phyloP scores from a whole-genome alignment of 2,113 vertebrate genomes.

The Pangasianodon gigas region DNA sequence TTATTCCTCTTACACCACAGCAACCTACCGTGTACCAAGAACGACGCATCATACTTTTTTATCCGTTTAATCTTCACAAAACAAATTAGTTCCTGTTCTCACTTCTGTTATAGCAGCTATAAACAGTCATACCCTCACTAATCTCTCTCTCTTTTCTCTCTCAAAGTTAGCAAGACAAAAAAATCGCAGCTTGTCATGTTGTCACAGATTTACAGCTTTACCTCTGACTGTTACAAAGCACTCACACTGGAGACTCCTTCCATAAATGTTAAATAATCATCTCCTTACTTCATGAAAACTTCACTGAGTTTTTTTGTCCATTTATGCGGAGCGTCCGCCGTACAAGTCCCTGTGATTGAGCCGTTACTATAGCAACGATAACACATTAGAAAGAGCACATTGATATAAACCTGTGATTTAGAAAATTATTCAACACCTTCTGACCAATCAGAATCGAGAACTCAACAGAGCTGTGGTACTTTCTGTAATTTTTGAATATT shows the following conservation, averaged over 20 bases:
- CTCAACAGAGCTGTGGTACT: neutral
- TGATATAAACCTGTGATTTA: neutral
- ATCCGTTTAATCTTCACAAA: neutral
- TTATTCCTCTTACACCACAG: neutral
- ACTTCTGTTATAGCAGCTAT: too few relatives aligned
- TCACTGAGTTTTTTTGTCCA: neutral
- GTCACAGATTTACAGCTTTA: neutral
- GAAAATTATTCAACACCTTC: neutral
- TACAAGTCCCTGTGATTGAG: neutral
- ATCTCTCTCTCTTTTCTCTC: neutral
- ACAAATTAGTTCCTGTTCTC: neutral
- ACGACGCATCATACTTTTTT: neutral
- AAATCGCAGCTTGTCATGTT: neutral
- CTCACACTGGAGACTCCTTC: neutral
- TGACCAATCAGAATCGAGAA: neutral
- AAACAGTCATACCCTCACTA: neutral
- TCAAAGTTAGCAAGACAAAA: neutral
- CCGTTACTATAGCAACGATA: neutral
- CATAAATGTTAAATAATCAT: neutral
- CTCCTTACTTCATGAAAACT: neutral
- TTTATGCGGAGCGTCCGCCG: neutral
- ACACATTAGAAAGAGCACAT: neutral
- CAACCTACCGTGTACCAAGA: neutral
- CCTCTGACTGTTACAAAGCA: neutral
- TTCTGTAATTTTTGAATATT: neutral